A percentile compares a stretch with the other conserved stretches of the same genome.
phyloP scores from a whole-genome alignment of 1,140 invertebrate genomes.

The Bombus fervidus region DNA sequence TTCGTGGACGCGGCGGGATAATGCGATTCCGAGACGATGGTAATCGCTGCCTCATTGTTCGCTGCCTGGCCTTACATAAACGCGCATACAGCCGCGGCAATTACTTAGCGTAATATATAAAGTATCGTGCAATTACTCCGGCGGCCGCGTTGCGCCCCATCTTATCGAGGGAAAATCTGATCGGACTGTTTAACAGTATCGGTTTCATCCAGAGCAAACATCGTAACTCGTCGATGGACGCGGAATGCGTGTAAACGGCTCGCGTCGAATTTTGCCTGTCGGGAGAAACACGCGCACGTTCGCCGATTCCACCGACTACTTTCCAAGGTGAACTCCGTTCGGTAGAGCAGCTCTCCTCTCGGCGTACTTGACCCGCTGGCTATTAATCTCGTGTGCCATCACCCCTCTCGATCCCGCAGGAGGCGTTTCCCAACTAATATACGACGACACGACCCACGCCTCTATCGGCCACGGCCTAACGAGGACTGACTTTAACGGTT shows the following conservation, averaged over 20 bases:
- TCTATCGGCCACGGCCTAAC: constrained; percentile 74
- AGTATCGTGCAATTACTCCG: constrained; percentile 53
- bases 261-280: not conserved
- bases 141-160: constrained; percentile 10
- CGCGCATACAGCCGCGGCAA: constrained; percentile 26
- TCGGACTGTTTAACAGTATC: constrained; percentile 48
- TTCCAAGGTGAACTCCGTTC: not conserved
- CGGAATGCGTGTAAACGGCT: not conserved
- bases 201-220: constrained; percentile 23
- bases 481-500: constrained; percentile 78
- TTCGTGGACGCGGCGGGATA: constrained; percentile 15
- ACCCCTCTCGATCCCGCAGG: constrained; percentile 64
- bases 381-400: constrained; percentile 73
- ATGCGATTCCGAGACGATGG: constrained; percentile 41
- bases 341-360: not conserved
- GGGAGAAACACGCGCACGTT: not conserved
- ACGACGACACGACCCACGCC: constrained; percentile 77
- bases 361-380: constrained; percentile 67
- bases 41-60: constrained; percentile 52
- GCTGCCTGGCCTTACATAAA: constrained; percentile 49
- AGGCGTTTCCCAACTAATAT: constrained; percentile 76
- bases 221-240: constrained; percentile 15
- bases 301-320: no score
- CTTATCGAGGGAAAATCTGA: constrained; percentile 52
- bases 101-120: constrained; percentile 50